Evolutionary conservation across 1,140 invertebrate species (phyloP).

Genomic region (Dryas iulia): DNA sequence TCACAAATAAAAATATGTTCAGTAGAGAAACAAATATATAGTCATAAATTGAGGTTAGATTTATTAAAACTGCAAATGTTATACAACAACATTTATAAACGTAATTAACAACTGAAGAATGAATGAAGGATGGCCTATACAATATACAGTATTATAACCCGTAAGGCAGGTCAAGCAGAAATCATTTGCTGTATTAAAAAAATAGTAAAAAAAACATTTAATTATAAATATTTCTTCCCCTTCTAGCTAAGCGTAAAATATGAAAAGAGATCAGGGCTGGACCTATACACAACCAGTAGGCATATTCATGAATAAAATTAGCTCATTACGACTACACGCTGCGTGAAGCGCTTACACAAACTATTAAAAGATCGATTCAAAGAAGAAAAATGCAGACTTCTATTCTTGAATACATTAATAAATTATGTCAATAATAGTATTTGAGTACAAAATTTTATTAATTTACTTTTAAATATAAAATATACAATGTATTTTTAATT

Average conservation of each 20-base stretch:
- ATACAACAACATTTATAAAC: neutral
- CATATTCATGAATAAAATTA: neutral
- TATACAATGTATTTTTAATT: too few species aligned
- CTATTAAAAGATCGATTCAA: neutral
- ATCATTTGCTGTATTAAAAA: neutral
- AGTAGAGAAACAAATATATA: neutral
- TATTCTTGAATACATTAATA: too few species aligned
- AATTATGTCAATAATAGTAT: too few species aligned
- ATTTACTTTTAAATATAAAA: too few species aligned
- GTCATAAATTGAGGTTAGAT: neutral
- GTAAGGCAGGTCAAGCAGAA: neutral
- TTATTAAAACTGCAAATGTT: neutral
- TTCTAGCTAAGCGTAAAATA: constrained; percentile 2
- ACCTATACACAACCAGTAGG: neutral
- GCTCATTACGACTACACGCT: neutral
- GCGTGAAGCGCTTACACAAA: neutral
- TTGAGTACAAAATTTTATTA: too few species aligned
- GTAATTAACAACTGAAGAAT: neutral
- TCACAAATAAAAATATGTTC: neutral
- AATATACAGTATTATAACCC: neutral
- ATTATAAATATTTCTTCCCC: constrained; percentile 2
- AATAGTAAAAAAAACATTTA: neutral
- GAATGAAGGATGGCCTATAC: neutral
- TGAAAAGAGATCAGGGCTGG: neutral
- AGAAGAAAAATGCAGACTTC: too few species aligned